Evolutionary conservation across 2,113 vertebrate genomes (phyloP).

Genomic region (Mormyrus iriodes): DNA sequence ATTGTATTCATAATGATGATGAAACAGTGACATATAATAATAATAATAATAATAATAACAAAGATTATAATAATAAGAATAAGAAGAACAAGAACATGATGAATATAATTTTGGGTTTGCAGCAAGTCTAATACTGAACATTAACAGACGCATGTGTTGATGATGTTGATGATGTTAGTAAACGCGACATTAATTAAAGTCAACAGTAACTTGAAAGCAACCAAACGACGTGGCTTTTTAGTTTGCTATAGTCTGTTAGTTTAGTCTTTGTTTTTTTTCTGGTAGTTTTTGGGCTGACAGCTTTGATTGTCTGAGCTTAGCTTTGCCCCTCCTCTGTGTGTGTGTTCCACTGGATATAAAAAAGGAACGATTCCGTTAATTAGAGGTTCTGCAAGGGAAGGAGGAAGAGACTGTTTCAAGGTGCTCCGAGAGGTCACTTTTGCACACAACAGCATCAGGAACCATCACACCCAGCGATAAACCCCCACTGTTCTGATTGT

Average conservation of each 20-base stretch:
- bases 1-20: not conserved
- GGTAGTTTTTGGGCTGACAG: not conserved
- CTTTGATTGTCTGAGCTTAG: not conserved
- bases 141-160: no score
- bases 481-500: constrained; percentile 43
- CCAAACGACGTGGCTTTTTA: not conserved
- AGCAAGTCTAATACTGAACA: no score
- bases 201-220: not conserved
- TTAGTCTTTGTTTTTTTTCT: not conserved
- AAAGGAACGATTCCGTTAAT: not conserved
- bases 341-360: not conserved
- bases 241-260: not conserved
- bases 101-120: no score
- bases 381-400: not conserved
- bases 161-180: not conserved
- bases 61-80: no score
- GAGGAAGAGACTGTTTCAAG: constrained; percentile 30
- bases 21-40: not conserved
- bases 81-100: no score
- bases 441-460: constrained; percentile 29
- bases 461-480: constrained; percentile 34
- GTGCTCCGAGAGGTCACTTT: constrained; percentile 50
- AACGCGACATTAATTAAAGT: not conserved
- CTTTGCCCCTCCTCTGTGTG: not conserved
- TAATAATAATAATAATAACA: not conserved